Evolutionary conservation across 1,140 invertebrate species (phyloP).

Genomic region (Zaprionus nigranus): DNA sequence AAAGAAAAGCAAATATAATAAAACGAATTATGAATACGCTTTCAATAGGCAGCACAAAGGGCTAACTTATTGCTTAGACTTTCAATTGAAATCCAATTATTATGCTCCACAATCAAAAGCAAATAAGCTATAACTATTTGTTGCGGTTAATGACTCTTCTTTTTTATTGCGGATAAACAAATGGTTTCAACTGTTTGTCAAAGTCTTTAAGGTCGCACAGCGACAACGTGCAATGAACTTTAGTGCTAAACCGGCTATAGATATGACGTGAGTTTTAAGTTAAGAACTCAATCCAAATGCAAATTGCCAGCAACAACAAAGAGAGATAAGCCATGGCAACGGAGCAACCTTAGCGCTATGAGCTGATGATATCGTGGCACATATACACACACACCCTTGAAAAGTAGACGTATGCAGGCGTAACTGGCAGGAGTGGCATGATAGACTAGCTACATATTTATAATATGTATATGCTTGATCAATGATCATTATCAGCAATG

Average conservation of each 20-base stretch:
- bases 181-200: neutral
- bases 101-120: neutral
- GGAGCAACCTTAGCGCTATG: neutral
- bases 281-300: conserved; percentile 65
- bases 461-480: neutral
- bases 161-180: neutral
- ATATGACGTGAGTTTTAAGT: conserved; percentile 50
- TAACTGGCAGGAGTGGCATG: neutral
- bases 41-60: neutral
- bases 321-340: conserved; percentile 38
- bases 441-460: neutral
- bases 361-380: neutral
- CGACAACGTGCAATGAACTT: conserved; percentile 17
- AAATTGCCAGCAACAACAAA: conserved; percentile 51
- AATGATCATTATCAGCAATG: neutral
- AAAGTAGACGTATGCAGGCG: neutral
- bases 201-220: neutral
- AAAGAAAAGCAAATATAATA: conserved; percentile 16
- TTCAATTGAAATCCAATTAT: too few relatives aligned
- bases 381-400: neutral
- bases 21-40: conserved; percentile 20
- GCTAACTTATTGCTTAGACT: neutral
- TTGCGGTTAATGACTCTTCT: too few relatives aligned
- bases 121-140: neutral
- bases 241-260: conserved; percentile 43